These are phyloP conservation scores for Limenitis camilla DNA, from an alignment of 2,888 invertebrate genomes.

Conservation along the genomic window DNA sequence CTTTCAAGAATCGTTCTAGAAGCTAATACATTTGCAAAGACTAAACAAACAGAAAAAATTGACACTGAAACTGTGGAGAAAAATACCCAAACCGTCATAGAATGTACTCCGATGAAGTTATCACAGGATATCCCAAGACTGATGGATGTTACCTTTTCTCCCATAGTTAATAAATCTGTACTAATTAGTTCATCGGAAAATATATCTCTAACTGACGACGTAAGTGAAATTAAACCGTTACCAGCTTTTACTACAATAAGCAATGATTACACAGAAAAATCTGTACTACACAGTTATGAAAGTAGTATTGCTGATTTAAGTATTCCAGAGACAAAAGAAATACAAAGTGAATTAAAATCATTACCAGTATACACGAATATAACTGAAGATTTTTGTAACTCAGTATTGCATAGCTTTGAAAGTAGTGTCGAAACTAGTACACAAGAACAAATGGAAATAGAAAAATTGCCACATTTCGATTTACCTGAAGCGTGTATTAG, in stretches of 20 bases:
- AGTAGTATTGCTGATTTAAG: conserved; percentile 46
- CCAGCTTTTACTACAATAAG: conserved; percentile 49
- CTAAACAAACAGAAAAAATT: conserved; percentile 41
- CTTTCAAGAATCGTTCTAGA: conserved; percentile 60
- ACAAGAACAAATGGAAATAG: conserved; percentile 20
- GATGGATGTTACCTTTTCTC: conserved; percentile 60
- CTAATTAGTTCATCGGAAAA: conserved; percentile 48
- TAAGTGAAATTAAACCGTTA: conserved; percentile 33
- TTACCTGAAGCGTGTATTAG: conserved; percentile 35
- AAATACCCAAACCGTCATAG: conserved; percentile 36
- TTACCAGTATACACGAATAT: conserved; percentile 43
- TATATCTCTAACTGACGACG: conserved; percentile 32
- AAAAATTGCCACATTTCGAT: conserved; percentile 4
- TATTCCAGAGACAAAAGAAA: conserved; percentile 27
- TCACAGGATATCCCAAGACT: conserved; percentile 40
- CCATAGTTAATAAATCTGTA: conserved; percentile 59
- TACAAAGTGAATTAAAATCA: conserved; percentile 31
- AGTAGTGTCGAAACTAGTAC: conserved; percentile 28
- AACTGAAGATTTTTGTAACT: conserved; percentile 49
- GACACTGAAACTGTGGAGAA: conserved; percentile 36
- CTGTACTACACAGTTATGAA: conserved; percentile 52
- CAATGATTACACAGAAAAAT: conserved; percentile 46
- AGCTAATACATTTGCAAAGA: conserved; percentile 60
- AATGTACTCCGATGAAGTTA: conserved; percentile 60
- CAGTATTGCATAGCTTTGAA: conserved; percentile 36